Percentiles rank a stretch among this genome's conserved stretches.
Conservation (phyloP, 2,797 vertebrate species). For the Sebastes hubbsi region DNA sequence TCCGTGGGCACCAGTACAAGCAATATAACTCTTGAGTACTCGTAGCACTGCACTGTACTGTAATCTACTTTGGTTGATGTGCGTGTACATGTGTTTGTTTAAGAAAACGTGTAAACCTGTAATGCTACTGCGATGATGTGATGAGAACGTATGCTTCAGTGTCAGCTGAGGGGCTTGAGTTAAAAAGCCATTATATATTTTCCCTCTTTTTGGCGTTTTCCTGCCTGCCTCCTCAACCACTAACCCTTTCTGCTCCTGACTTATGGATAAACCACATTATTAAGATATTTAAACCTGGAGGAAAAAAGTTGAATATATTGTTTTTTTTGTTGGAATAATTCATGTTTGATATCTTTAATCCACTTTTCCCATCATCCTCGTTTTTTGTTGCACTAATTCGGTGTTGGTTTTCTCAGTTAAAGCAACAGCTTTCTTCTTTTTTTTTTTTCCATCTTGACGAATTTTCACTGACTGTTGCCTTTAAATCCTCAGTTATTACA, state of each 20-base stretch:
- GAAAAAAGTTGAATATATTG: conserved; percentile 38
- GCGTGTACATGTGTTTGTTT: conserved; percentile 61
- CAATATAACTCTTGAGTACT: conserved; percentile 77
- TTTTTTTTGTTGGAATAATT: conserved; percentile 33
- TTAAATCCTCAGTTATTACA: conserved; percentile 52
- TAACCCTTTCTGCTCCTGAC: conserved; percentile 34
- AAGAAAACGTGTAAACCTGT: conserved; percentile 42
- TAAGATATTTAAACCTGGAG: conserved; percentile 22
- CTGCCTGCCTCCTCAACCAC: conserved; percentile 45
- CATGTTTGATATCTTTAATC: conserved; percentile 23
- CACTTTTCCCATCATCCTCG: conserved; percentile 2
- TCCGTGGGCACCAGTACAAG: conserved; percentile 69
- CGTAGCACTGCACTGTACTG: conserved; percentile 72
- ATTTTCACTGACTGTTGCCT: conserved; percentile 57
- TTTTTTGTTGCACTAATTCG: conserved; percentile 36
- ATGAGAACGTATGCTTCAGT: conserved; percentile 49
- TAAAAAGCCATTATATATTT: conserved; percentile 43
- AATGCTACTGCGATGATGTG: conserved; percentile 55
- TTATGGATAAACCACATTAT: conserved; percentile 35
- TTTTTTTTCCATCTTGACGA: conserved; percentile 5
- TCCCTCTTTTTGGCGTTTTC: background rate
- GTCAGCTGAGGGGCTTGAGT: conserved; percentile 40
- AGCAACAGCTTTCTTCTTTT: conserved; percentile 13
- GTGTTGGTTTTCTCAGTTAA: conserved; percentile 1
- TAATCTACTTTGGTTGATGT: conserved; percentile 61